Evolutionary conservation across 2,113 vertebrate species (phyloP), one percentile per base, ranked within the genome.

Genomic region (Tiliqua scincoides): DNA sequence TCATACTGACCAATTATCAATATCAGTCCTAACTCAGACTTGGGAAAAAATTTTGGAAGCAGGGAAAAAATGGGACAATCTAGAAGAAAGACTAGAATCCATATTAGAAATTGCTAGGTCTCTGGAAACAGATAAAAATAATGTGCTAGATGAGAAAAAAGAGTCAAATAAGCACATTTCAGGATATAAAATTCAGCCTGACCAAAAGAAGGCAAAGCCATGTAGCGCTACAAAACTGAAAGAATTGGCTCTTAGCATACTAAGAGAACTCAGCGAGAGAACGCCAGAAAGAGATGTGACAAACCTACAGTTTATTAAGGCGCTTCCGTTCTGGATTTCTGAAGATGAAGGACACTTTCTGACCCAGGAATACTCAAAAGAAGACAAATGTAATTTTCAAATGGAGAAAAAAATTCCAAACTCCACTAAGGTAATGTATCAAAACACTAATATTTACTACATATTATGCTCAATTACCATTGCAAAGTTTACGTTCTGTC

Each of bases 301-400:
- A 70, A 74, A 79, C 21, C n/a, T 63, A 27, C 12, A 65, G 72
- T 82, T 74, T 9, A 0, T 82, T 83, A 37, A 87, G 5, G 25
- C 18, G 82, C 14, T 71, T 78, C 67, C 82, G 2, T 2, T 86
- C 18, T 30, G 6, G 23, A 17, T 80, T 87, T 65, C 25, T 88
- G 23, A 57, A 1, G 21, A 3, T 73, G 21, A 76, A 88, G 67
- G 57, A 30, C 4, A 6, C 78, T 8, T 32, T 74, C 1, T 2
- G 54, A 21, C 88, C 78, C 67, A 27, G 61, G 54, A 80, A 32
- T 76, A 32, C 3, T 11, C 59, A 40, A 25, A 87, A 40, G 65
- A 83, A 57, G 14, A 67, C 5, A 81, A 82, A 80, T 70, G 76
- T 9, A 30, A 87, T 85, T 84, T 35, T 17, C 72, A 65, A 81